Evolutionary conservation across 2,113 vertebrate genomes (phyloP).

Genomic region (Aegithalos caudatus): DNA sequence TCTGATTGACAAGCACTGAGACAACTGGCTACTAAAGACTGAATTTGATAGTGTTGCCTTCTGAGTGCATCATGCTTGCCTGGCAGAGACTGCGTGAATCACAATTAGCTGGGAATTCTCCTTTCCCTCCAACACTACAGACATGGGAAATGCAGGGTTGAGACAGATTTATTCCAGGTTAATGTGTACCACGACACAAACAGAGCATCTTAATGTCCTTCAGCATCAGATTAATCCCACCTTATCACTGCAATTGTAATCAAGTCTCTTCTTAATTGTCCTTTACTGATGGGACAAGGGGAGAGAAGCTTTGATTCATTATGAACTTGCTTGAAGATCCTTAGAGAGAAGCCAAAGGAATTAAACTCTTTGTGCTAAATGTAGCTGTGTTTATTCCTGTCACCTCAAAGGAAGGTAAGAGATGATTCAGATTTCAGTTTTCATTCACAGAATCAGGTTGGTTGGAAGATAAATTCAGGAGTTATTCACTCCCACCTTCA

Average conservation of each 20-base stretch:
- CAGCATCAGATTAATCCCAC: not conserved
- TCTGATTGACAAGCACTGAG: not conserved
- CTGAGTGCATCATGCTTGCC: not conserved
- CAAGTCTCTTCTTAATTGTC: not conserved
- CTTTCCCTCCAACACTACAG: not conserved
- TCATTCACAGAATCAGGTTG: not conserved
- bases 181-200: not conserved
- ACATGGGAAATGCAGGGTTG: fast-evolving
- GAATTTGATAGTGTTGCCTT: not conserved
- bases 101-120: not conserved
- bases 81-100: not conserved
- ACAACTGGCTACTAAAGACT: not conserved
- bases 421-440: not conserved
- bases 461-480: not conserved
- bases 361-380: not conserved
- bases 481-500: not conserved
- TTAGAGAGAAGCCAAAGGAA: not conserved
- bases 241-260: not conserved
- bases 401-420: not conserved
- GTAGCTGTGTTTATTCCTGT: not conserved
- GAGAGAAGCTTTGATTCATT: not conserved
- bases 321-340: not conserved
- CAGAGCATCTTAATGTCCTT: fast-evolving
- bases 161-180: not conserved
- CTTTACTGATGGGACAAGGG: not conserved